phyloP scores from a whole-genome alignment of 2,113 vertebrate species.

The Hiodon alosoides region DNA sequence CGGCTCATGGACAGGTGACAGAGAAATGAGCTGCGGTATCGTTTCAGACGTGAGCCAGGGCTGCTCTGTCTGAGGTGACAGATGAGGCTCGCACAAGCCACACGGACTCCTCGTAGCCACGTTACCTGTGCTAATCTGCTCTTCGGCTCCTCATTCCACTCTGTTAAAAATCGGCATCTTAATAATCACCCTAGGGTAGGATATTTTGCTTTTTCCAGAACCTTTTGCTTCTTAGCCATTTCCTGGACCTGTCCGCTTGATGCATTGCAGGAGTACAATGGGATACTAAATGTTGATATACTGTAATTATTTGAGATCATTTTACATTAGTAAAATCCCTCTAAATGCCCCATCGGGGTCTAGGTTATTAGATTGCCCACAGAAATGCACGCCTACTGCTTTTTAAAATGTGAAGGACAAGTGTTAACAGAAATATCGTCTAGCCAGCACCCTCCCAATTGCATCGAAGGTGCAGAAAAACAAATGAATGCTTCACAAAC shows the following conservation, averaged over 20 bases:
- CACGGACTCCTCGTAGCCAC: constrained; percentile 32
- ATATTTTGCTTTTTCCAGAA: constrained; percentile 35
- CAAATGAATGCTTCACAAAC: constrained; percentile 63
- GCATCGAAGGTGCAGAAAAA: constrained; percentile 69
- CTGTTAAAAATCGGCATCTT: constrained; percentile 34
- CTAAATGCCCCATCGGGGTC: constrained; percentile 67
- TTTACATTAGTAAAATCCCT: constrained; percentile 66
- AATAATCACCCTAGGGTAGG: constrained; percentile 33
- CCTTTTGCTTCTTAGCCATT: constrained; percentile 35
- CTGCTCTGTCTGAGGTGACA: constrained; percentile 4
- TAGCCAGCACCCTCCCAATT: constrained; percentile 51
- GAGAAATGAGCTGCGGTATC: neutral
- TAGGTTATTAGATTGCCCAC: constrained; percentile 61
- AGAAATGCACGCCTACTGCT: constrained; percentile 66
- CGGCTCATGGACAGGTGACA: neutral
- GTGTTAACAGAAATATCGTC: constrained; percentile 69
- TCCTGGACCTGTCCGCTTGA: constrained; percentile 53
- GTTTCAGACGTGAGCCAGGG: constrained; percentile 17
- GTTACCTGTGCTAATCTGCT: constrained; percentile 30
- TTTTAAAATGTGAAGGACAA: constrained; percentile 70
- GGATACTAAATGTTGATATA: constrained; percentile 65
- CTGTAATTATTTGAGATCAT: constrained; percentile 68
- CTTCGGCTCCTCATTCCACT: constrained; percentile 25
- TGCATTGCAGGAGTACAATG: constrained; percentile 55
- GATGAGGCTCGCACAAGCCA: constrained; percentile 23